These are phyloP conservation scores for Solenopsis invicta DNA, from an alignment of 1,140 invertebrate genomes.

Conservation along the genomic window DNA sequence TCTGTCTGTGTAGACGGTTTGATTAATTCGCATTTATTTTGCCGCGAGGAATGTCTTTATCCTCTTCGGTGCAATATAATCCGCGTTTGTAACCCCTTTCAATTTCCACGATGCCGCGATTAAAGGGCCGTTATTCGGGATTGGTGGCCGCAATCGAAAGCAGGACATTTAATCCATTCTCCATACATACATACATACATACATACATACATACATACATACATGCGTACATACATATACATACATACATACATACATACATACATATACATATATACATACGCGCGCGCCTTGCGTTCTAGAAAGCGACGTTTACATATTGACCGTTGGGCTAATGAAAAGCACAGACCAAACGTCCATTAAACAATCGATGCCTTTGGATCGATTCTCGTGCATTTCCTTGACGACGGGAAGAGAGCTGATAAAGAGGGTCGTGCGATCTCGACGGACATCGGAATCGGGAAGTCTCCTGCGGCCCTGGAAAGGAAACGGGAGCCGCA, in stretches of 20 bases:
- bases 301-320: constrained; percentile 35
- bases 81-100: constrained; percentile 55
- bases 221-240: no score
- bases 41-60: constrained; percentile 54
- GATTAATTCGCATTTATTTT: constrained; percentile 61
- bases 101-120: constrained; percentile 62
- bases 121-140: constrained; percentile 60
- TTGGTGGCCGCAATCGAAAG: constrained; percentile 53
- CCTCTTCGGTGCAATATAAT: constrained; percentile 39
- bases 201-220: no score
- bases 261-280: no score
- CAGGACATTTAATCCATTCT: constrained; percentile 55
- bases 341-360: neutral
- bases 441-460: constrained; percentile 21
- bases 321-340: constrained; percentile 35
- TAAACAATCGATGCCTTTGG: constrained; percentile 31
- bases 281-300: neutral
- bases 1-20: constrained; percentile 4
- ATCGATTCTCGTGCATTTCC: constrained; percentile 29
- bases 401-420: neutral
- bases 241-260: neutral
- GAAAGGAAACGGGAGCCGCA: constrained; percentile 30
- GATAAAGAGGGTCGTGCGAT: constrained; percentile 4
- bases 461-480: constrained; percentile 24
- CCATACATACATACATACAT: neutral